These are phyloP conservation scores for Lithophane leautieri DNA, from an alignment of 2,888 invertebrate species.

Conservation along the genomic window DNA sequence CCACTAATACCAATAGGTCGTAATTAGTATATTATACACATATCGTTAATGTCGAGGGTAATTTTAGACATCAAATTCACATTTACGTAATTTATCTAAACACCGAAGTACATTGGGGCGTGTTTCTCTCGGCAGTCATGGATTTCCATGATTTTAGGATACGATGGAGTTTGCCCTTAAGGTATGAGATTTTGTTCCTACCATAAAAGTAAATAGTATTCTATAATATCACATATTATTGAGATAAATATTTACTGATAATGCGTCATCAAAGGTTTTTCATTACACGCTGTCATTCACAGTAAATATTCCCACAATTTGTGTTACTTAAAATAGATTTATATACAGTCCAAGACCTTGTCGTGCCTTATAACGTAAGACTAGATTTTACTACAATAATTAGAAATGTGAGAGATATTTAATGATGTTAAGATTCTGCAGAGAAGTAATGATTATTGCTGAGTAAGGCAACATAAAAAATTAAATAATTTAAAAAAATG, in stretches of 20 bases:
- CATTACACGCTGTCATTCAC: conserved; percentile 67
- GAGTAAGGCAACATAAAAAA: conserved; percentile 75
- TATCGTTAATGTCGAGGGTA: conserved; percentile 70
- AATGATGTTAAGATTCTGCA: conserved; percentile 73
- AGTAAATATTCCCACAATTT: conserved; percentile 84
- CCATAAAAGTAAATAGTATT: conserved; percentile 80
- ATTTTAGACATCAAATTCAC: conserved; percentile 84
- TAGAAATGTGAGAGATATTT: conserved; percentile 81
- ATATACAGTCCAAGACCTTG: conserved; percentile 87
- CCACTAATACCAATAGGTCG: conserved; percentile 71
- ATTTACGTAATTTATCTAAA: conserved; percentile 78
- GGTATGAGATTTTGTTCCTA: conserved; percentile 85
- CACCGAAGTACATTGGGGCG: conserved; percentile 73
- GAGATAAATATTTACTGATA: conserved; percentile 83
- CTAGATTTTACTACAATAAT: conserved; percentile 89
- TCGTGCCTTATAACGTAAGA: conserved; percentile 88
- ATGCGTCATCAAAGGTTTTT: conserved; percentile 66
- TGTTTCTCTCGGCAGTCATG: conserved; percentile 80
- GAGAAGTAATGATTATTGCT: conserved; percentile 72
- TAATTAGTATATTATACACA: conserved; percentile 71
- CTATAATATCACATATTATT: conserved; percentile 88
- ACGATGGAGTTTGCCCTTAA: conserved; percentile 74
- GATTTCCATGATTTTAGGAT: conserved; percentile 72
- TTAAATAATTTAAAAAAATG: conserved; percentile 72
- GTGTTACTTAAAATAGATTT: conserved; percentile 82